These are phyloP conservation scores for Lacanobia oleracea DNA, from an alignment of 2,888 invertebrate genomes.

Conservation along the genomic window DNA sequence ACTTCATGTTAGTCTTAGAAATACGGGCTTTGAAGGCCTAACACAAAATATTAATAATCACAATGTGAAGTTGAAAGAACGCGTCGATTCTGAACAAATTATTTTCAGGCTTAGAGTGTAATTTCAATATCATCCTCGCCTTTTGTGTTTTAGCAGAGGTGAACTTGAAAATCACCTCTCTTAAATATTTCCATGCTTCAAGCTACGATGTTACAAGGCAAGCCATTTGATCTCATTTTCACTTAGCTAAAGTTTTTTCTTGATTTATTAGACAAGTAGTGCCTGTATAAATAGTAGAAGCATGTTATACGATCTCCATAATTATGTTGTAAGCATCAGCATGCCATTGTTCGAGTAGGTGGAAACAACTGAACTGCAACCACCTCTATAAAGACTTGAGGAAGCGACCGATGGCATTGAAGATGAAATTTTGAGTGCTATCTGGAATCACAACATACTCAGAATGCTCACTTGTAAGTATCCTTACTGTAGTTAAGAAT, in stretches of 20 bases:
- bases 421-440: background rate
- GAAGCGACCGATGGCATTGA: background rate
- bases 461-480: too few relatives aligned
- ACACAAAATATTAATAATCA: constrained; percentile 10
- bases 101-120: background rate
- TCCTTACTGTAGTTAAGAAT: too few relatives aligned
- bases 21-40: background rate
- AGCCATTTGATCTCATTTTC: background rate
- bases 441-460: background rate
- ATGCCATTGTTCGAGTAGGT: background rate
- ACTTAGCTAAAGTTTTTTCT: background rate
- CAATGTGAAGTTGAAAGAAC: background rate
- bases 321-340: background rate
- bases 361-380: background rate
- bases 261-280: background rate
- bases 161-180: too few relatives aligned
- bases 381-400: background rate
- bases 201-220: background rate
- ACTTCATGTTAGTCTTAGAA: too few relatives aligned
- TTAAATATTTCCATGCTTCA: background rate
- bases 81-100: background rate
- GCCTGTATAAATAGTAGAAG: background rate
- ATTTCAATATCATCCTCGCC: too few relatives aligned
- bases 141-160: too few relatives aligned
- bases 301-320: too few relatives aligned